Percentiles rank a stretch among this genome's conserved stretches.
Evolutionary conservation across 2,888 invertebrate genomes (phyloP).

Genomic region (Campaea margaritaria): DNA sequence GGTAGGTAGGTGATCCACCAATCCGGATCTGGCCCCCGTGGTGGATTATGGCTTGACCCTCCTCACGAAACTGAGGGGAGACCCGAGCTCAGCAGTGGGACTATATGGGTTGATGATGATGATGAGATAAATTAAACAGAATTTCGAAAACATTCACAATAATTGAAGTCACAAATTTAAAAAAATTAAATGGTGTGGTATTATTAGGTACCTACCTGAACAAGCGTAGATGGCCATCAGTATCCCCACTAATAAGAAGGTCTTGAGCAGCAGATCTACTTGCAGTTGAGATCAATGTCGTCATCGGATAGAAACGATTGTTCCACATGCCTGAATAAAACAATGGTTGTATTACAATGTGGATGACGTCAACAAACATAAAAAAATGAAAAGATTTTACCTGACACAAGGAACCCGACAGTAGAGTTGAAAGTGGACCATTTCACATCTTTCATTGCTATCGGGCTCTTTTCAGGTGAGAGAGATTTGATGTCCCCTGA

Average conservation of each 20-base stretch:
- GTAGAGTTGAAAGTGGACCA: slow-evolving; percentile 95
- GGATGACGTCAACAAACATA: neutral
- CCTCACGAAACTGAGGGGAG: too few relatives aligned
- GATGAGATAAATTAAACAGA: too few relatives aligned
- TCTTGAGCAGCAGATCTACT: slow-evolving; percentile 94
- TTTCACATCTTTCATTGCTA: slow-evolving; percentile 95
- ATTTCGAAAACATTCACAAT: neutral
- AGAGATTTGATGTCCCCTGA: slow-evolving; percentile 95
- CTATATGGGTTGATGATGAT: too few relatives aligned
- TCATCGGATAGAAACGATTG: slow-evolving; percentile 94
- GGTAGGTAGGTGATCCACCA: too few relatives aligned
- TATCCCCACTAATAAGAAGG: slow-evolving; percentile 93
- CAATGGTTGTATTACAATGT: neutral
- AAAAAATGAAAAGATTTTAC: slow-evolving; percentile 70
- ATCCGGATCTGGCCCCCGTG: too few relatives aligned
- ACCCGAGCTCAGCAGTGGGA: too few relatives aligned
- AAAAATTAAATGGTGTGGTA: neutral
- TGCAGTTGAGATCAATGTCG: slow-evolving; percentile 92
- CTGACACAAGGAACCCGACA: slow-evolving; percentile 94
- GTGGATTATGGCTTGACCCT: too few relatives aligned
- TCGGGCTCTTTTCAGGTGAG: slow-evolving; percentile 94
- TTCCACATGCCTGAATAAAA: slow-evolving; percentile 91
- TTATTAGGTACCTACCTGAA: slow-evolving; percentile 89
- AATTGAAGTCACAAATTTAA: neutral
- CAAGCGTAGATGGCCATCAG: slow-evolving; percentile 94